Percentiles rank a stretch among this genome's conserved stretches.
Conservation (phyloP, 2,888 invertebrate genomes). For the Cremastinae sp. region DNA sequence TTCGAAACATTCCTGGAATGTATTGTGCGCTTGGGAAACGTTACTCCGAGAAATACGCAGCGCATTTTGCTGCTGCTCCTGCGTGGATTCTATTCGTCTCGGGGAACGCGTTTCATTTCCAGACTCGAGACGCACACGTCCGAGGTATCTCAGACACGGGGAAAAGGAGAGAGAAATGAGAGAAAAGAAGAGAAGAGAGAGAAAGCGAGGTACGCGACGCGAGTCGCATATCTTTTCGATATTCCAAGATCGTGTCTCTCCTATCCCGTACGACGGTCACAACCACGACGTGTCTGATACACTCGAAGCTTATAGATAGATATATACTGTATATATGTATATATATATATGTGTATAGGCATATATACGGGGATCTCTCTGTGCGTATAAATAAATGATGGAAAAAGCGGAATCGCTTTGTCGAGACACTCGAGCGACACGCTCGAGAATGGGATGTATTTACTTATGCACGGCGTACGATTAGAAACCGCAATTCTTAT, state of each 20-base stretch:
- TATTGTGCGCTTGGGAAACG: conserved; percentile 69
- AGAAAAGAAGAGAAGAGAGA: conserved; percentile 12
- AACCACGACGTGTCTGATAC: conserved; percentile 7
- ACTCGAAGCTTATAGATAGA: conserved; percentile 21
- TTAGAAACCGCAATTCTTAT: conserved; percentile 32
- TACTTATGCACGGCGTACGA: conserved; percentile 33
- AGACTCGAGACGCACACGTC: conserved; percentile 16
- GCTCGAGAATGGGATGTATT: conserved; percentile 15
- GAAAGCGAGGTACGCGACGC: conserved; percentile 34
- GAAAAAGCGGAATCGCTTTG: conserved; percentile 13
- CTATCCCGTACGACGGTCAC: conserved; percentile 28
- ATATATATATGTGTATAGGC: not conserved
- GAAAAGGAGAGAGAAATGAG: not conserved
- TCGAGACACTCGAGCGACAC: conserved; percentile 21
- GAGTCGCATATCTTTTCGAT: conserved; percentile 51
- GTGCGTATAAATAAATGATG: not conserved
- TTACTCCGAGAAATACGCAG: conserved; percentile 54
- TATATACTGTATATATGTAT: too few species aligned
- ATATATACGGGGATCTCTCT: not conserved
- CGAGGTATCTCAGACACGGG: conserved; percentile 7
- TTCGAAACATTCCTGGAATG: conserved; percentile 74
- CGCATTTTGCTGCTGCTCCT: conserved; percentile 30
- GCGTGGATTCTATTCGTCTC: conserved; percentile 49
- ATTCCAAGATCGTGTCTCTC: conserved; percentile 43
- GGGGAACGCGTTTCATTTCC: conserved; percentile 38